Base-by-base conservation (phyloP, 2,113 vertebrate species). In the Sturnira hondurensis region DNA sequence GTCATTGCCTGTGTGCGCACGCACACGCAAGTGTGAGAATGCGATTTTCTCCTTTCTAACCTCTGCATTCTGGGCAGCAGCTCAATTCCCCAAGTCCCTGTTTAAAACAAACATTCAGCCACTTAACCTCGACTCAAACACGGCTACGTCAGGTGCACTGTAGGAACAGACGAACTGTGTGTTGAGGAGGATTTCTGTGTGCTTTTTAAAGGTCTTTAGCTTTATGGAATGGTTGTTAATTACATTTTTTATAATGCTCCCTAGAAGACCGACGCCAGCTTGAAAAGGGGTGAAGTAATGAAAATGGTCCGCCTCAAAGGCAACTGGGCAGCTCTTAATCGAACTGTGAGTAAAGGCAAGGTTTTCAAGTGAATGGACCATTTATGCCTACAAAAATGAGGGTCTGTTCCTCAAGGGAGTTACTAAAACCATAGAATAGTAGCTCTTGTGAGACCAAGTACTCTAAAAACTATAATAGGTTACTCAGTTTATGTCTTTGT, bases 31-130 rank as follows among this genome's bases (percentile, higher is more conserved):
- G 24, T 11, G 56, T 65, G 10, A 31, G 61, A 73, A 24, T 89
- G 33, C 80, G 33, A 77, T 90, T 77, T 94, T 80, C 76, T 89
- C 52, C n/a, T 76, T 52, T 77, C 85, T 74, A 73, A 80, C 22
- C 26, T 89, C 33, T 68, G 56, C 68, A 65, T 63, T 88, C 89
- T 76, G 68, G 76, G 82, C 68, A 91, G 50, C 41, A 43, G 78
- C 56, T 74, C 63, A 86, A 96, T 15, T 94, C 88, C 76, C 92
- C 15, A 86, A 70, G 38, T 91, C 67, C 81, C 95, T 88, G 63
- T 9, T 50, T 81, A 87, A 93, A 96, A 84, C 76, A 95, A 95
- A 86, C 47, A 74, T 26, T 38, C 31, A 93, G 70, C 85, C 50
- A 73, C 6, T 38, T 70, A 86, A 33, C 47, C 54, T 31, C 14